A percentile compares a stretch with the other conserved stretches of the same genome.
phyloP scores from a whole-genome alignment of 2,113 vertebrate species.

The Ophthalmotilapia sp. region DNA sequence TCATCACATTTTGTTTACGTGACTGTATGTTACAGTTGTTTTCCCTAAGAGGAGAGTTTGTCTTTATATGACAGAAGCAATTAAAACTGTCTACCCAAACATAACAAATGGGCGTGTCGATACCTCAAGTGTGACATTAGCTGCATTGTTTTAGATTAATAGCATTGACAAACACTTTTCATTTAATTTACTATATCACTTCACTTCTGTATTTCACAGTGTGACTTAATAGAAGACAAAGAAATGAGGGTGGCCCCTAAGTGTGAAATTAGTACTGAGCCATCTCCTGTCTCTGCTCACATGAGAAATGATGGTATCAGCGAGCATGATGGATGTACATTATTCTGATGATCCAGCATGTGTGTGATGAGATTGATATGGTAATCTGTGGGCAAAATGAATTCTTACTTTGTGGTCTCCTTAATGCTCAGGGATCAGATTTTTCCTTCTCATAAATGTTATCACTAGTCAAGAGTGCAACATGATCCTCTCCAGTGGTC shows the following conservation, averaged over 20 bases:
- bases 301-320: constrained; percentile 7
- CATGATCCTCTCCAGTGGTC: background rate
- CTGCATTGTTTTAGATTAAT: constrained; percentile 17
- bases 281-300: background rate
- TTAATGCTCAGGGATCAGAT: background rate
- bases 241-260: constrained; percentile 19
- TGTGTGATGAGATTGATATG: constrained; percentile 19
- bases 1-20: background rate
- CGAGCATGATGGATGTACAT: constrained; percentile 31
- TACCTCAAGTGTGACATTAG: background rate
- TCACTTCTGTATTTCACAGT: constrained; percentile 12
- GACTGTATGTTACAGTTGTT: background rate
- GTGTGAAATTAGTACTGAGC: constrained; percentile 53
- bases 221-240: constrained; percentile 16
- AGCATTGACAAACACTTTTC: constrained; percentile 19
- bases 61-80: background rate
- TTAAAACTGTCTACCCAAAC: constrained; percentile 12
- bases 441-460: background rate
- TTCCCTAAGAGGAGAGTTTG: background rate
- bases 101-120: background rate
- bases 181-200: constrained; percentile 43
- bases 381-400: background rate
- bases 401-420: background rate
- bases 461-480: background rate
- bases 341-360: constrained; percentile 26